Conservation (phyloP, 2,797 vertebrate genomes). For the Euphonia xanthogaster region DNA sequence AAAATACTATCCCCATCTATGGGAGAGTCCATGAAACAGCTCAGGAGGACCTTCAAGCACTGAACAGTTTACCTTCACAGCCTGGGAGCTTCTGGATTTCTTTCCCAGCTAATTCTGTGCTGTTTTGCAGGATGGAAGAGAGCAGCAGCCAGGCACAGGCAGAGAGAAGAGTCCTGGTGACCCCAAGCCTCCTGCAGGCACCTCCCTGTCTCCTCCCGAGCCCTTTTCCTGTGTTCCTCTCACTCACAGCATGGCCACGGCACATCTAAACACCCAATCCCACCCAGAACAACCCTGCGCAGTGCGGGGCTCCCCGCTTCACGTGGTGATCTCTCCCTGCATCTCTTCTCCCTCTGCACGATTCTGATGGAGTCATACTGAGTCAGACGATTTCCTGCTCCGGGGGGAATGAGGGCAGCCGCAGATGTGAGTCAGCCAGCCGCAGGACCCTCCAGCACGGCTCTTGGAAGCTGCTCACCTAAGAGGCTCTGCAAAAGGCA, state of each 20-base stretch:
- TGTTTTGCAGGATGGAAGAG: neutral
- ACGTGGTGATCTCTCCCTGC: fast-evolving
- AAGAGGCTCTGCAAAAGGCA: neutral
- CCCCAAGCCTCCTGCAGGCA: fast-evolving
- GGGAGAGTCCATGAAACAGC: constrained; percentile 27
- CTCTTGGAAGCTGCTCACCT: neutral
- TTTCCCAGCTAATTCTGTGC: neutral
- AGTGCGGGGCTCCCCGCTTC: neutral
- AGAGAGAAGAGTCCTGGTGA: neutral
- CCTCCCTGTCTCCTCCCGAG: neutral
- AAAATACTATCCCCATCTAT: constrained; percentile 4
- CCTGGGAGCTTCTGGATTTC: neutral
- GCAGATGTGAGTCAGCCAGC: neutral
- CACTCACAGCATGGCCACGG: fast-evolving
- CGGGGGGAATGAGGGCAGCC: neutral
- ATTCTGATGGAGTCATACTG: neutral
- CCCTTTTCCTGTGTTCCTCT: neutral
- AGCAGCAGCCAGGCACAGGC: neutral
- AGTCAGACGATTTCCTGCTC: neutral
- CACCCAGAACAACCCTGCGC: neutral
- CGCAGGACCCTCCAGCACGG: neutral
- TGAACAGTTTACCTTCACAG: neutral
- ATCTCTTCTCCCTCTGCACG: neutral
- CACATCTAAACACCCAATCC: fast-evolving
- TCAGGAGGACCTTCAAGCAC: neutral